Conservation (phyloP, 2,888 invertebrate species). For the Neoaliturus tenellus region DNA sequence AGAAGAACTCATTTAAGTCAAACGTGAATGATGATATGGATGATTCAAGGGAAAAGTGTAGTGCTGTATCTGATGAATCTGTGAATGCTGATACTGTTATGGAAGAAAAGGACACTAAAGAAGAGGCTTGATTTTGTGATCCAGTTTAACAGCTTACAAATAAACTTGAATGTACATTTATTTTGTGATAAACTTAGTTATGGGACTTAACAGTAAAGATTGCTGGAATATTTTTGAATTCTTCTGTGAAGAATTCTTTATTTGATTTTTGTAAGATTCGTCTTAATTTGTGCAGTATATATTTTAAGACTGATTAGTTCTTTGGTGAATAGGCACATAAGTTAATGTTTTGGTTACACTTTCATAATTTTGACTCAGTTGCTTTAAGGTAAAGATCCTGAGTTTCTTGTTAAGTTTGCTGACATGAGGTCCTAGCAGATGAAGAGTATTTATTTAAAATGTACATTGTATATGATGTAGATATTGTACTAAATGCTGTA, state of each 20-base stretch:
- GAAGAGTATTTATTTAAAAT: background rate
- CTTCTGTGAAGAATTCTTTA: no score
- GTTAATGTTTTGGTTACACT: no score
- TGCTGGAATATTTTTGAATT: no score
- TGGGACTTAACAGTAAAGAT: no score
- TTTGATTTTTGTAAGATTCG: background rate
- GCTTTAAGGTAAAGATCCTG: background rate
- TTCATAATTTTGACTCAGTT: background rate
- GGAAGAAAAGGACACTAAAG: slow-evolving; percentile 18
- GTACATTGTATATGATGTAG: background rate
- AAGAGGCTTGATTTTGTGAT: background rate
- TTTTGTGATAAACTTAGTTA: no score
- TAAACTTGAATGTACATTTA: no score
- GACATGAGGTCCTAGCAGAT: background rate
- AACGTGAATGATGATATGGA: slow-evolving; percentile 45
- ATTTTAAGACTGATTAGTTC: slow-evolving; percentile 21
- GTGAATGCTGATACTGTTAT: slow-evolving; percentile 8
- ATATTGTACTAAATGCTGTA: slow-evolving; percentile 12
- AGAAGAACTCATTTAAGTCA: slow-evolving; percentile 48
- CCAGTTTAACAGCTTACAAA: no score
- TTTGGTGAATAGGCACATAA: background rate
- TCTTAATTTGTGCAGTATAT: background rate
- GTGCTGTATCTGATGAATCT: slow-evolving; percentile 24
- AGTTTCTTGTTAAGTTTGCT: background rate
- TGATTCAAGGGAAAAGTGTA: slow-evolving; percentile 42